Evolutionary conservation across 2,888 invertebrate genomes (phyloP), one percentile per base, ranked within the genome.

Genomic region (Trilocha varians): DNA sequence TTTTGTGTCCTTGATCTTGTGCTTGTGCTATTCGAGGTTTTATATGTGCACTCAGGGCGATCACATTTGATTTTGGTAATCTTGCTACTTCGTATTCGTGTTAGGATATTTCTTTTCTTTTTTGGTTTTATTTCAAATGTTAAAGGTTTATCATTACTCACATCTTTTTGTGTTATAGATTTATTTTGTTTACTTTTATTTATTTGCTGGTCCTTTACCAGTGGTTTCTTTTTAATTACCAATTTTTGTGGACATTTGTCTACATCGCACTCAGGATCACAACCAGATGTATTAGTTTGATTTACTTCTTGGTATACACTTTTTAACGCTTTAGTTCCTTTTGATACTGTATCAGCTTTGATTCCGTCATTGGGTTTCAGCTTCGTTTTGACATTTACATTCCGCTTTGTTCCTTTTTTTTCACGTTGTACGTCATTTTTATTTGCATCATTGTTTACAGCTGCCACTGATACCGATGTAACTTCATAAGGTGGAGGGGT

Each of bases 401-500:
- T 11, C 3, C 6, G 25, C 5, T 25, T 25, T 25, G 8, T 1
- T 9, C 25, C 8, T 34, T 13, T 36, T 16, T 36, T 16, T 8
- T 36, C 6, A n/a, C n/a, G n/a, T 16, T 16, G 8, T 14, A 36
- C 5, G 16, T 15, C 8, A 16, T 36, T 36, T 36, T 36, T 16
- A 36, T 16, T 8, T 16, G 13, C 34, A 34, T 15, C 6, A 3
- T 36, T n/a, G 16, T 36, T 16, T 34, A 44, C 36, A 39, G 39
- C 42, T 39, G 42, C 41, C 5, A 36, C 36, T 16, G 32, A 36
- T 25, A 36, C 16, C 13, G 41, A 41, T 16, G 32, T 15, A 13
- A 36, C 15, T 11, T 33, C 25, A 32, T 41, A 41, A 13, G 41
- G 36, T 16, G 41, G 41, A 13, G 40, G 40, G 13, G 41, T 33